phyloP scores from a whole-genome alignment of 2,888 invertebrate genomes.

The Xylocampa areola region DNA sequence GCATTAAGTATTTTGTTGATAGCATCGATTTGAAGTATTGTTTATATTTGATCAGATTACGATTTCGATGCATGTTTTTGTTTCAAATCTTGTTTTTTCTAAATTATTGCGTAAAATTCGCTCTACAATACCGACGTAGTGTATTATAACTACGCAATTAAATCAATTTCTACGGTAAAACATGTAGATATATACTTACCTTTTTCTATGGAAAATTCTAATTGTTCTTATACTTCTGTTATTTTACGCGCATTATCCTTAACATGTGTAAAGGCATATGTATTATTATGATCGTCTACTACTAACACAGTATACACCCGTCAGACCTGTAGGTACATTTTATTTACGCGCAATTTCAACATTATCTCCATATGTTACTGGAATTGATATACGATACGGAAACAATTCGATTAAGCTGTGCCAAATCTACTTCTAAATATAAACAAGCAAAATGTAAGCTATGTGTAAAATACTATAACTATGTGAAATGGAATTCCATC shows the following conservation, averaged over 20 bases:
- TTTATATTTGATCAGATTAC: slow-evolving; percentile 8
- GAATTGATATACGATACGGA: not conserved
- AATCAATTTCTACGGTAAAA: slow-evolving; percentile 12
- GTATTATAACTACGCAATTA: not conserved
- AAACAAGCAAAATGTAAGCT: slow-evolving; percentile 5
- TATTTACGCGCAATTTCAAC: slow-evolving; percentile 4
- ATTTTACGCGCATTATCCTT: not conserved
- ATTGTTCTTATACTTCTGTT: not conserved
- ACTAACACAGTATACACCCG: not conserved
- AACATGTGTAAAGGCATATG: not conserved
- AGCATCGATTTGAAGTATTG: not conserved
- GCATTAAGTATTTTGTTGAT: not conserved
- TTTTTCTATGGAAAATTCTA: slow-evolving; percentile 1
- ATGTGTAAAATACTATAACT: slow-evolving; percentile 14
- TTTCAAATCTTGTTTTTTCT: too few species aligned
- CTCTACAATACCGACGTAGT: not conserved
- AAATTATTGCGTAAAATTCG: not conserved
- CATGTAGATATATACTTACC: too few species aligned
- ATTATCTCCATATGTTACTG: slow-evolving; percentile 1
- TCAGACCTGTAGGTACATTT: not conserved
- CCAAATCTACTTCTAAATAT: slow-evolving; percentile 8
- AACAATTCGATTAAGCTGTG: slow-evolving; percentile 5
- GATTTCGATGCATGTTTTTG: slow-evolving; percentile 9
- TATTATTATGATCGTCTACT: not conserved
- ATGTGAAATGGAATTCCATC: slow-evolving; percentile 6